Conservation (phyloP, 2,888 invertebrate species). For the Serrognathus titanus region DNA sequence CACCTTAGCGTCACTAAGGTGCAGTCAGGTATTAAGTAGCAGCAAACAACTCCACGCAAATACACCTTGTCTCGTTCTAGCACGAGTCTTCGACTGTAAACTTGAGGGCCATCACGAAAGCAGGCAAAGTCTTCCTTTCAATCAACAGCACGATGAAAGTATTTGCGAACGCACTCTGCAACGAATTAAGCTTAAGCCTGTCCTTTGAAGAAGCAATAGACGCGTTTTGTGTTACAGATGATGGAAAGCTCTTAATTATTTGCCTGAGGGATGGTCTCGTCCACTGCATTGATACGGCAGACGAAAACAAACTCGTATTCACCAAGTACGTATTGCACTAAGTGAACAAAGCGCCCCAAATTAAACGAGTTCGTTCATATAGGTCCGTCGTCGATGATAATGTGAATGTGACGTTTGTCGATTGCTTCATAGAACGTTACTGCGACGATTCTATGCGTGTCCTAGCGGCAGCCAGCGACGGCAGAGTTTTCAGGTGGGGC, state of each 20-base stretch:
- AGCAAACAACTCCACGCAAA: too few species aligned
- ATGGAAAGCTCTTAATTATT: slow-evolving; percentile 23
- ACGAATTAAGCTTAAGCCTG: slow-evolving; percentile 16
- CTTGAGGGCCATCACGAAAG: not conserved
- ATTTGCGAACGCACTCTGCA: slow-evolving; percentile 23
- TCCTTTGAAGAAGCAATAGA: slow-evolving; percentile 22
- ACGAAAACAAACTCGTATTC: slow-evolving; percentile 15
- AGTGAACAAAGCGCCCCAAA: not conserved
- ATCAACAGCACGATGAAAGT: slow-evolving; percentile 23
- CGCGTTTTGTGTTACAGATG: slow-evolving; percentile 21
- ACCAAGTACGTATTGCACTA: slow-evolving; percentile 17
- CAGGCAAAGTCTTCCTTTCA: slow-evolving; percentile 20
- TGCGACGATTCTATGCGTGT: slow-evolving; percentile 6
- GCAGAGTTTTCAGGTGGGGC: slow-evolving; percentile 19
- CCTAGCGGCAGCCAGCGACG: slow-evolving; percentile 12
- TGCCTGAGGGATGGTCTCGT: slow-evolving; percentile 25
- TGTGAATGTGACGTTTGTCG: slow-evolving; percentile 4
- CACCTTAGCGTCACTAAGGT: slow-evolving; percentile 47
- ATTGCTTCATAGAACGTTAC: slow-evolving; percentile 11
- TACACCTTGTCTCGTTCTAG: not conserved
- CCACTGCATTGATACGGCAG: slow-evolving; percentile 21
- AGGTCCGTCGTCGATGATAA: slow-evolving; percentile 1
- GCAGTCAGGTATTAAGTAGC: slow-evolving; percentile 1
- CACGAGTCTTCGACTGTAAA: not conserved
- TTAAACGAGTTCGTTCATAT: not conserved